These are phyloP conservation scores for Cerastis leucographa DNA, from an alignment of 2,888 invertebrate species.

Conservation along the genomic window DNA sequence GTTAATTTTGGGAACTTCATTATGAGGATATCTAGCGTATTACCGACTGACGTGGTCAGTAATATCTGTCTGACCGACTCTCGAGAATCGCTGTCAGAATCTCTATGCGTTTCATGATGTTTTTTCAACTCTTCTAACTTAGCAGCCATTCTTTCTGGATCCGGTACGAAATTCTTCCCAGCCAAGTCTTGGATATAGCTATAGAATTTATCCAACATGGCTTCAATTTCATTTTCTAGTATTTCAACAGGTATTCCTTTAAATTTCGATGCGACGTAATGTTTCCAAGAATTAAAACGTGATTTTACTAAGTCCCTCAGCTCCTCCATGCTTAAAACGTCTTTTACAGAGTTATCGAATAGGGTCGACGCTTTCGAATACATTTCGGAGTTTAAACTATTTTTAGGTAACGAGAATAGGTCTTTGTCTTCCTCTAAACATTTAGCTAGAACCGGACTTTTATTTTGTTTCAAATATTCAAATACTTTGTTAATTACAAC, in stretches of 20 bases:
- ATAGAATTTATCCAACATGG: conserved; percentile 84
- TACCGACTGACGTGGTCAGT: conserved; percentile 79
- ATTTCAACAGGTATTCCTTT: conserved; percentile 82
- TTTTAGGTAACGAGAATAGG: conserved; percentile 76
- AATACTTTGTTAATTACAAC: conserved; percentile 86
- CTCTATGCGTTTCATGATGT: conserved; percentile 74
- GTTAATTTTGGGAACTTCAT: conserved; percentile 83
- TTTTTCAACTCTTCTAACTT: conserved; percentile 80
- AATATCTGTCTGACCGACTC: conserved; percentile 82
- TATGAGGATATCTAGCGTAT: conserved; percentile 82
- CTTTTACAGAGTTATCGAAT: conserved; percentile 85
- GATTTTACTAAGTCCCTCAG: conserved; percentile 79
- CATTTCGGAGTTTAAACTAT: conserved; percentile 79
- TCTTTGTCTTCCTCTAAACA: conserved; percentile 81
- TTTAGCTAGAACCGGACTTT: conserved; percentile 80
- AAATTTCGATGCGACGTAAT: conserved; percentile 80
- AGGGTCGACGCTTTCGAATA: conserved; percentile 80
- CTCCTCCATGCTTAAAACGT: conserved; percentile 83
- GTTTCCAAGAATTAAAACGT: conserved; percentile 83
- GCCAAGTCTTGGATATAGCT: conserved; percentile 83
- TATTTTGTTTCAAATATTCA: conserved; percentile 83
- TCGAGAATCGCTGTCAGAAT: conserved; percentile 74
- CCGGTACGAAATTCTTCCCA: conserved; percentile 70
- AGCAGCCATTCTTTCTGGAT: conserved; percentile 79
- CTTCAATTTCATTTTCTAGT: conserved; percentile 83